These are phyloP conservation scores for Cotesia glomerata DNA, from an alignment of 1,140 invertebrate species.

Conservation along the genomic window DNA sequence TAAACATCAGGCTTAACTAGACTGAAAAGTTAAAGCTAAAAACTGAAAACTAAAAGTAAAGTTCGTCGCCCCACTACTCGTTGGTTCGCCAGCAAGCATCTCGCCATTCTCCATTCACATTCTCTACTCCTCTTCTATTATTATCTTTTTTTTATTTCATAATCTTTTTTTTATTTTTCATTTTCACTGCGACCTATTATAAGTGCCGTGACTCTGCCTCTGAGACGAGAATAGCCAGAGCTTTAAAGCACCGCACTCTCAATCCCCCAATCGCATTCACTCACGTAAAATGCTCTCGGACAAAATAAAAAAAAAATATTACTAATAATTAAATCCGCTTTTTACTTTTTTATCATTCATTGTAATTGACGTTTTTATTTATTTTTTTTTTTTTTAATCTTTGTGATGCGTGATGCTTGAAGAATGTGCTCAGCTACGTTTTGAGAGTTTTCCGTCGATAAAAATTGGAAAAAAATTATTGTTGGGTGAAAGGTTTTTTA, in stretches of 20 bases:
- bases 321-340: background rate
- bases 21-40: too few relatives aligned
- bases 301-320: background rate
- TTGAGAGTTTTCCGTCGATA: too few relatives aligned
- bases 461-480: too few relatives aligned
- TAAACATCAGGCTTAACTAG: background rate
- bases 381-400: too few relatives aligned
- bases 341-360: too few relatives aligned
- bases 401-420: too few relatives aligned
- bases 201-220: background rate
- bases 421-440: too few relatives aligned
- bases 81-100: background rate
- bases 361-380: too few relatives aligned
- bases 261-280: background rate
- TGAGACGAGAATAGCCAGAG: background rate
- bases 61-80: background rate
- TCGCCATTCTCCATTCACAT: background rate
- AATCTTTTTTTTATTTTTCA: background rate
- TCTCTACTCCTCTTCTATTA: background rate
- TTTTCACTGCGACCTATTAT: background rate
- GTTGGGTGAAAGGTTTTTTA: too few relatives aligned
- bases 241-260: background rate
- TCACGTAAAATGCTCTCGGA: background rate
- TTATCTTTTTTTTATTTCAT: background rate
- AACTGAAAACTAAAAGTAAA: background rate